Conservation (phyloP, 2,797 vertebrate species). For the Rhincodon typus region DNA sequence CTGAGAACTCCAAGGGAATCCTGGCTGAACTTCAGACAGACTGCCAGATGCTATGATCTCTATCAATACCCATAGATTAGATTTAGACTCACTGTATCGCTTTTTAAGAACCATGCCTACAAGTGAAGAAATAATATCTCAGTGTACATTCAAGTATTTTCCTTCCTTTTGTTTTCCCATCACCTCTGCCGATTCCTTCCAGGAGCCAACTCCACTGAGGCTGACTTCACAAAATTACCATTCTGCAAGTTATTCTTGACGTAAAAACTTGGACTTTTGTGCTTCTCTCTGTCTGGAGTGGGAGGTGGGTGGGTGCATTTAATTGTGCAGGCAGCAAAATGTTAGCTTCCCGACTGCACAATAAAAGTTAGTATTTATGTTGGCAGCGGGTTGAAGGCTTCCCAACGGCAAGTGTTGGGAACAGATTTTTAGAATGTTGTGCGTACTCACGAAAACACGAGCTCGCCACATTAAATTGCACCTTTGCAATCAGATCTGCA, state of each 20-base stretch:
- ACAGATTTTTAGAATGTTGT: not conserved
- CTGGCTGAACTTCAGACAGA: constrained; percentile 24
- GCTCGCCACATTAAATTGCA: not conserved
- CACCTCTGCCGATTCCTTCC: not conserved
- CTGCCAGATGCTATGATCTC: constrained; percentile 17
- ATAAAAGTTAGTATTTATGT: not conserved
- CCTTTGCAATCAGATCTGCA: not conserved
- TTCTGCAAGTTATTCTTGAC: not conserved
- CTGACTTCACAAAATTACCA: not conserved
- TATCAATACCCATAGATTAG: constrained; percentile 12
- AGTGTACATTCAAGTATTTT: not conserved
- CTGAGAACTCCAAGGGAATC: not conserved
- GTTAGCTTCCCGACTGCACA: too few species aligned
- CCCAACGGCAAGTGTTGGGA: not conserved
- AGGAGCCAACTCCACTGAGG: not conserved
- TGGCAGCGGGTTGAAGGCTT: not conserved
- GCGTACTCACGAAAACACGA: not conserved
- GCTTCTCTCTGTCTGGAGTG: not conserved
- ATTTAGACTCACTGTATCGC: not conserved
- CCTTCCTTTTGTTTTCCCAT: not conserved
- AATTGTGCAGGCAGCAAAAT: not conserved
- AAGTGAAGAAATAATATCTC: not conserved
- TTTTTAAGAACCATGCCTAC: not conserved
- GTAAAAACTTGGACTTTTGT: too few species aligned
- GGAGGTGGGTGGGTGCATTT: too few species aligned